These are phyloP conservation scores for Cichlasoma orientale DNA, from an alignment of 2,797 vertebrate species.

Conservation along the genomic window DNA sequence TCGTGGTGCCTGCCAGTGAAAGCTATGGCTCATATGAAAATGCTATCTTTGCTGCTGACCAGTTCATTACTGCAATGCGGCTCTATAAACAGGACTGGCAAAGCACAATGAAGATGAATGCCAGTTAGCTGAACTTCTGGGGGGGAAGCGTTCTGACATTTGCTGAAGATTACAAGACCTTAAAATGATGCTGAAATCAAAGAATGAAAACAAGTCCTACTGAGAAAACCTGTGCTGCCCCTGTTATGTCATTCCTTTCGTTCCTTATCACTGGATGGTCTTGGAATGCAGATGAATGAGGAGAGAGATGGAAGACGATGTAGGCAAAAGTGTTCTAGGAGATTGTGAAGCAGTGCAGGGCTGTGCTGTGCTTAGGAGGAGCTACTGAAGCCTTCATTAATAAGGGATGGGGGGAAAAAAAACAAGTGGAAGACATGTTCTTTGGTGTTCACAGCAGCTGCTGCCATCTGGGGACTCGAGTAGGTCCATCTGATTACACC, in stretches of 20 bases:
- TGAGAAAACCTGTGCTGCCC: neutral
- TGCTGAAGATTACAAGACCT: neutral
- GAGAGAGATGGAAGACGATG: neutral
- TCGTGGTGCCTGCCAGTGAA: constrained; percentile 50
- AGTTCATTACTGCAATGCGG: constrained; percentile 55
- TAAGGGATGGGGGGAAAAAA: neutral
- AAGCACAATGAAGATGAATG: neutral
- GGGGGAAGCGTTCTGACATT: neutral
- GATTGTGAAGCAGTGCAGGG: neutral
- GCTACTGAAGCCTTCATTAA: neutral
- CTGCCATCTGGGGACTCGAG: constrained; percentile 35
- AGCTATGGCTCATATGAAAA: constrained; percentile 38
- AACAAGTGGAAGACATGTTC: neutral
- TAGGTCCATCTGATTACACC: constrained; percentile 11
- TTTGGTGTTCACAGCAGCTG: constrained; percentile 63
- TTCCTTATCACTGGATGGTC: neutral
- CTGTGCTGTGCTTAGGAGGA: neutral
- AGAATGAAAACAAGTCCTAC: neutral
- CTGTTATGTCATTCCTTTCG: neutral
- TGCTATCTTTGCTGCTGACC: constrained; percentile 37
- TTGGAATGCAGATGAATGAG: neutral
- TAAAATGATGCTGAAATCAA: neutral
- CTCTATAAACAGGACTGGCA: neutral
- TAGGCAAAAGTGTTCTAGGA: constrained; percentile 7
- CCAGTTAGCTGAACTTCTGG: constrained; percentile 34